These are phyloP conservation scores for Xiphophorus hellerii DNA, from an alignment of 2,113 vertebrate genomes.

Conservation along the genomic window DNA sequence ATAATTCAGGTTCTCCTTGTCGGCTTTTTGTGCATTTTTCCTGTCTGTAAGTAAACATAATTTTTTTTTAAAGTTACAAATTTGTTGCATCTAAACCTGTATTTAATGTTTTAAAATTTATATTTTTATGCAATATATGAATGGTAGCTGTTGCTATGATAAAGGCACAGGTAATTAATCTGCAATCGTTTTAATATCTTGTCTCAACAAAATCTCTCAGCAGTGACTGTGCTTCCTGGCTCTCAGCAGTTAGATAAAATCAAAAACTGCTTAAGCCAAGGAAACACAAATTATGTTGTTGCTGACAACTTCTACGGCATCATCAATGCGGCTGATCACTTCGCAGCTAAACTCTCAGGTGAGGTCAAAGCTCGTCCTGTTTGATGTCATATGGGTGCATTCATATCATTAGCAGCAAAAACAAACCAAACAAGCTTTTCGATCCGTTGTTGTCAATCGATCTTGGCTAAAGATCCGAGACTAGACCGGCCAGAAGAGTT, in stretches of 20 bases:
- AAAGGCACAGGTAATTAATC: too few relatives aligned
- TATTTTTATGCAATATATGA: too few relatives aligned
- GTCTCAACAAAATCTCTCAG: too few relatives aligned
- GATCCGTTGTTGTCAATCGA: too few relatives aligned
- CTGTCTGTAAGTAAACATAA: conserved; percentile 27
- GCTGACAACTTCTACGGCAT: conserved; percentile 23
- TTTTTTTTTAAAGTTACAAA: neutral
- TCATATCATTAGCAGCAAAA: neutral
- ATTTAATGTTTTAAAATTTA: neutral
- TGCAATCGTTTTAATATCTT: neutral
- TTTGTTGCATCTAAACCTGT: neutral
- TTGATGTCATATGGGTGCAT: neutral
- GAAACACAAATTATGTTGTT: neutral
- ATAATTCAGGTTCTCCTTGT: conserved; percentile 2
- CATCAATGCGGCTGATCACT: rapidly evolving
- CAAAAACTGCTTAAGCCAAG: too few relatives aligned
- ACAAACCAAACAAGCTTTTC: neutral
- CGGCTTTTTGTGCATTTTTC: conserved; percentile 13
- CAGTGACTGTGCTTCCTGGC: too few relatives aligned
- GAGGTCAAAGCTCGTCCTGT: conserved; percentile 4
- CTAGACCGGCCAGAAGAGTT: too few relatives aligned
- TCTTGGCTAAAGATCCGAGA: too few relatives aligned
- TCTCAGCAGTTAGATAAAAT: too few relatives aligned
- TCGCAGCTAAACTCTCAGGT: rapidly evolving
- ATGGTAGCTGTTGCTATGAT: too few relatives aligned